These are phyloP conservation scores for Plebejus anna DNA, from an alignment of 2,888 invertebrate species.

Conservation along the genomic window DNA sequence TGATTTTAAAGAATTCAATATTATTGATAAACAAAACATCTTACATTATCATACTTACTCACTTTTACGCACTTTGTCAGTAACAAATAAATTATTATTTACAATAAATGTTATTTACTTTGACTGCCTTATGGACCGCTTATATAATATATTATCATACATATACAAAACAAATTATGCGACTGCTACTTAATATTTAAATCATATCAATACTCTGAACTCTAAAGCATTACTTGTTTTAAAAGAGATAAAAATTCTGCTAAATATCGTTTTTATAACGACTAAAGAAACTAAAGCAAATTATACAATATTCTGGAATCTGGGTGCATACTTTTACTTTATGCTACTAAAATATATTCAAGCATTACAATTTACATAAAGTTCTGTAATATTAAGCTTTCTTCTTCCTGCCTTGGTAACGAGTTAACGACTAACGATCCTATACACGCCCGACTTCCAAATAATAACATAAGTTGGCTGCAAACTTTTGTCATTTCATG, in stretches of 20 bases:
- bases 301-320: not conserved
- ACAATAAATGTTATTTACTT: conserved; percentile 3
- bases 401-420: no score
- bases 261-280: not conserved
- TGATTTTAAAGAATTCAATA: not conserved
- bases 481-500: no score
- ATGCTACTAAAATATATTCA: no score
- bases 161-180: not conserved
- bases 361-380: no score
- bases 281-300: not conserved
- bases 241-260: not conserved
- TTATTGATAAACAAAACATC: not conserved
- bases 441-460: no score
- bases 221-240: not conserved
- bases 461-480: no score
- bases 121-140: not conserved
- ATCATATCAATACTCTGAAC: not conserved
- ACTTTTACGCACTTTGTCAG: not conserved
- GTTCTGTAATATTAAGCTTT: no score
- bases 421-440: no score
- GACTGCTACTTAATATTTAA: not conserved
- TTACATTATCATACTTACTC: not conserved
- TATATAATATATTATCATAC: not conserved
- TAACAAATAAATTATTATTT: conserved; percentile 10
- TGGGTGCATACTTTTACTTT: not conserved